Conservation (phyloP, 2,113 vertebrate genomes). For the Aepyceros melampus region DNA sequence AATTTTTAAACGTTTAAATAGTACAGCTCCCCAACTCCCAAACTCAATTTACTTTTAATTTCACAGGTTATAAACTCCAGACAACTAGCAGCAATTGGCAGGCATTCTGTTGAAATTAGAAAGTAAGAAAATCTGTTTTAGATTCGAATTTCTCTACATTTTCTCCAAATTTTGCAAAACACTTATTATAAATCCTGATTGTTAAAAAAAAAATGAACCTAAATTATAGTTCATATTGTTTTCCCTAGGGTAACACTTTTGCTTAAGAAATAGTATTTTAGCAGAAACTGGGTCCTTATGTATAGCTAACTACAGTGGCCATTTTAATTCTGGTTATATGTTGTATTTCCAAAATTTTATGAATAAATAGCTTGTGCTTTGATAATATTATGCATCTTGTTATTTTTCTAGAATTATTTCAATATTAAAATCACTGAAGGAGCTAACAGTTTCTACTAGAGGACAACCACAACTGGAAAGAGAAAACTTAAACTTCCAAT, state of each 20-base stretch:
- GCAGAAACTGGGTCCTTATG: neutral
- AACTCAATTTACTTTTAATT: slow-evolving; percentile 69
- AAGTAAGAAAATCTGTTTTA: slow-evolving; percentile 22
- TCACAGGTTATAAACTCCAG: slow-evolving; percentile 62
- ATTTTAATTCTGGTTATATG: neutral
- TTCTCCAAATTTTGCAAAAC: neutral
- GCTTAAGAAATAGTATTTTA: neutral
- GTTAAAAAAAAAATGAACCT: neutral
- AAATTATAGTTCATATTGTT: neutral
- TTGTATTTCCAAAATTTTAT: neutral
- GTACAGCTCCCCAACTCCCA: slow-evolving; percentile 11
- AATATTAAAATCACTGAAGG: neutral
- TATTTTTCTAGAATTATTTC: neutral
- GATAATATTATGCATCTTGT: neutral
- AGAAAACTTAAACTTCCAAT: neutral
- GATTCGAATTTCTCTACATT: neutral
- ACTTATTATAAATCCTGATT: neutral
- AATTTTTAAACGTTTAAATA: slow-evolving; percentile 41
- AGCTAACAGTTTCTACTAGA: neutral
- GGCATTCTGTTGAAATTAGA: slow-evolving; percentile 18
- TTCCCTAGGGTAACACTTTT: neutral
- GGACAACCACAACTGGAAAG: neutral
- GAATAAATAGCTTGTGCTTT: neutral
- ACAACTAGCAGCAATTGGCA: slow-evolving; percentile 27
- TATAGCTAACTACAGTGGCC: neutral